A percentile compares a stretch with the other conserved stretches of the same genome.
Conservation (phyloP, 2,888 invertebrate genomes). For the Busseola fusca region DNA sequence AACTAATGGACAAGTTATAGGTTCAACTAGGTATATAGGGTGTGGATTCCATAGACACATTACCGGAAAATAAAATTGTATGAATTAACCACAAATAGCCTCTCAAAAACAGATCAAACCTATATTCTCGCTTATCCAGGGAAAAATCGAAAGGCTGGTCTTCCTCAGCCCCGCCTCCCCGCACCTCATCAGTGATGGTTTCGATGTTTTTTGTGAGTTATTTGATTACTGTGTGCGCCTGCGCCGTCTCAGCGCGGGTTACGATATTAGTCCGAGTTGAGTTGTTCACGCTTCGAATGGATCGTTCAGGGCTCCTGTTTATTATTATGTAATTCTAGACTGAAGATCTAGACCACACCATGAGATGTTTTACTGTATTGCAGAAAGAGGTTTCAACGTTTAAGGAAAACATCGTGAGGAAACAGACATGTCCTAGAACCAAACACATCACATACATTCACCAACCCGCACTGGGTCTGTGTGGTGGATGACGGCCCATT, state of each 20-base stretch:
- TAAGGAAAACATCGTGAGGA: no score
- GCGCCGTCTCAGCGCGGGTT: constrained; percentile 54
- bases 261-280: constrained; percentile 44
- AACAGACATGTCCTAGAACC: neutral
- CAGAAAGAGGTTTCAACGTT: neutral
- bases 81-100: neutral
- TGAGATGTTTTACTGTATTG: neutral
- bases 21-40: no score
- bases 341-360: constrained; percentile 10
- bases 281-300: constrained; percentile 50
- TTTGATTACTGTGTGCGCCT: constrained; percentile 76
- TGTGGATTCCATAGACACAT: no score
- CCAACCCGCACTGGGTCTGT: no score
- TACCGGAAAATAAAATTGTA: neutral
- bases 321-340: constrained; percentile 23
- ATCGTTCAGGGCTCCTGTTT: constrained; percentile 29
- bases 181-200: constrained; percentile 64
- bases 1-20: no score
- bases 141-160: neutral
- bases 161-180: constrained; percentile 35
- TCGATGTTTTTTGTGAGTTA: constrained; percentile 76
- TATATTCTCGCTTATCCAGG: neutral
- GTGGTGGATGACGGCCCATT: no score
- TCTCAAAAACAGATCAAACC: neutral
- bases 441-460: neutral